Evolutionary conservation across 2,113 vertebrate species (phyloP), one percentile per base, ranked within the genome.

Genomic region (Megalops atlanticus): DNA sequence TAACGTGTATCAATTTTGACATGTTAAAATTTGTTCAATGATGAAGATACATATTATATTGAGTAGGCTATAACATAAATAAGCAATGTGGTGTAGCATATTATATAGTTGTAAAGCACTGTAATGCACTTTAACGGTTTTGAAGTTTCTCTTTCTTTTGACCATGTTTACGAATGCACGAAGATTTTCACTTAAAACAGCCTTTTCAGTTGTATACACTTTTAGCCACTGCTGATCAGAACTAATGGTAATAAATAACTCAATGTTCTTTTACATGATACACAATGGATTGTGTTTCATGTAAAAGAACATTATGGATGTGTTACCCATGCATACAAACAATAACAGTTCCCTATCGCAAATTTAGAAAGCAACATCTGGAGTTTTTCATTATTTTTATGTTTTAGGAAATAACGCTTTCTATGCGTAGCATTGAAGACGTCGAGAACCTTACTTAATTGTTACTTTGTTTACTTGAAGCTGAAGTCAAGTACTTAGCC

Each of bases 391-490:
- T 47, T 27, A 41, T 71, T 71, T 74, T 31, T 76, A n/a, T n/a
- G 40, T 49, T 47, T 45, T 35, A 49, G 74, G 74, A 35, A 76
- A 74, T 74, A 43, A n/a, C 43, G 15, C 11, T 76, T 43, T 8
- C 15, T 33, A 7, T 18, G 36, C 2, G 18, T 31, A 27, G 58
- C 3, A 11, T 27, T n/a, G 18, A 31, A n/a, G 58, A 6, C 4
- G 58, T 31, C 31, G n/a, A 71, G 1, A 71, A 36, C 14, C 21
- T 58, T 58, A 24, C n/a, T 18, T 12, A 33, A 35, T 49, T 76
- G 74, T 76, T 76, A 41, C 33, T 76, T 76, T 76, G 74, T 76
- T 76, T 41, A 43, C 43, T 76, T 76, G 15, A 75, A n/a, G 74
- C 18, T 43, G 74, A 76, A 75, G 8, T 15, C 4, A 12, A 16